Evolutionary conservation across 1,140 invertebrate species (phyloP).

Genomic region (Anastrepha obliqua): DNA sequence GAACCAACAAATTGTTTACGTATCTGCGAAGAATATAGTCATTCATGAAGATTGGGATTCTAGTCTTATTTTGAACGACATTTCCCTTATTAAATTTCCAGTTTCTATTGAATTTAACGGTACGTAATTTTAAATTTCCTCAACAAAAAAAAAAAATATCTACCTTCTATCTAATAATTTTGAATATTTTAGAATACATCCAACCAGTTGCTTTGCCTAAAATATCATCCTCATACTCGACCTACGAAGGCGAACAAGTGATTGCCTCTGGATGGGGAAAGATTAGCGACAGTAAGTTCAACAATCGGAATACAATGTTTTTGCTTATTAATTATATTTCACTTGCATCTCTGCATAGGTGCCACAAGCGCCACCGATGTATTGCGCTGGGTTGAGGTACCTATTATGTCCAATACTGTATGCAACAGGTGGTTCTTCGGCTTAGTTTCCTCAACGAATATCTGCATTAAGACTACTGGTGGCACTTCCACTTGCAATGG

Average conservation of each 20-base stretch:
- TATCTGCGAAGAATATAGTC: slow-evolving; percentile 60
- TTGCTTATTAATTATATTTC: neutral
- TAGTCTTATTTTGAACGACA: slow-evolving; percentile 67
- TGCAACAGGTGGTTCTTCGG: slow-evolving; percentile 61
- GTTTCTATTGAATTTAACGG: slow-evolving; percentile 64
- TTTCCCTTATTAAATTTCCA: slow-evolving; percentile 74
- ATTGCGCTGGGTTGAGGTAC: slow-evolving; percentile 63
- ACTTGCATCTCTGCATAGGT: neutral
- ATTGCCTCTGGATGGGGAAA: slow-evolving; percentile 73
- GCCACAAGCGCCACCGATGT: slow-evolving; percentile 57
- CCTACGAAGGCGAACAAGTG: slow-evolving; percentile 67
- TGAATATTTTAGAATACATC: slow-evolving; percentile 66
- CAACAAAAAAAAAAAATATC: slow-evolving; percentile 66
- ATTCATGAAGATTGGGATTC: slow-evolving; percentile 64
- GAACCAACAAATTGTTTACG: slow-evolving; percentile 62
- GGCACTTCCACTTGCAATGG: slow-evolving; percentile 71
- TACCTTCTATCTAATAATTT: slow-evolving; percentile 67
- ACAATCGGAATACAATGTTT: neutral
- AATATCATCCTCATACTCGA: slow-evolving; percentile 61
- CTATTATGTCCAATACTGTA: slow-evolving; percentile 60
- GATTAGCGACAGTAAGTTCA: slow-evolving; percentile 65
- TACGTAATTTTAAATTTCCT: slow-evolving; percentile 57
- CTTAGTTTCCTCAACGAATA: slow-evolving; percentile 61
- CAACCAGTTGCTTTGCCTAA: slow-evolving; percentile 70
- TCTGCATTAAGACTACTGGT: slow-evolving; percentile 64